phyloP scores from a whole-genome alignment of 2,113 vertebrate genomes.

The Grus americana region DNA sequence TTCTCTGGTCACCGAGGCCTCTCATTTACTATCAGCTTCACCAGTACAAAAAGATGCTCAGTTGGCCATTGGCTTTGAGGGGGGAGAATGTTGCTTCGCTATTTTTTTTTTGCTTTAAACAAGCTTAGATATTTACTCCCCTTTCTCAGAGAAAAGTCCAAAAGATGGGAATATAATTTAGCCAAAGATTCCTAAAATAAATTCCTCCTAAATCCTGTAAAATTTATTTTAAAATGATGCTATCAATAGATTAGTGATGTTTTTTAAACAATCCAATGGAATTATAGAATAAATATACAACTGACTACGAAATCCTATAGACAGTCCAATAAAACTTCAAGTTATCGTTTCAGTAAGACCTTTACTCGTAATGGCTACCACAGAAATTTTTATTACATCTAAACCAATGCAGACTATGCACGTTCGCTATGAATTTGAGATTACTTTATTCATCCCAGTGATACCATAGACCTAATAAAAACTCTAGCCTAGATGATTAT shows the following conservation, averaged over 20 bases:
- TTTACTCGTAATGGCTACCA: not conserved
- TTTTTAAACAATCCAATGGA: not conserved
- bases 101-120: not conserved
- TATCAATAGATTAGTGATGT: not conserved
- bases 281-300: not conserved
- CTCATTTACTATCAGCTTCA: not conserved
- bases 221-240: not conserved
- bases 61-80: not conserved
- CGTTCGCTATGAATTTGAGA: not conserved
- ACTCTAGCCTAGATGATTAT: not conserved
- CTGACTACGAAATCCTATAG: not conserved
- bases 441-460: conserved; percentile 46
- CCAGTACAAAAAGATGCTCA: not conserved
- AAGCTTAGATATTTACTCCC: not conserved
- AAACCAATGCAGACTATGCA: not conserved
- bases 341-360: not conserved
- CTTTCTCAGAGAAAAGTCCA: not conserved
- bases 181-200: not conserved
- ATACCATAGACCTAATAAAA: conserved; percentile 41
- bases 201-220: not conserved
- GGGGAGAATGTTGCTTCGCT: not conserved
- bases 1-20: not conserved
- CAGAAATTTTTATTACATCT: not conserved
- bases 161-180: not conserved
- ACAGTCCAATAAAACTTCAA: not conserved